Base-by-base conservation (phyloP, 2,797 vertebrate species). In the Catharus ustulatus region DNA sequence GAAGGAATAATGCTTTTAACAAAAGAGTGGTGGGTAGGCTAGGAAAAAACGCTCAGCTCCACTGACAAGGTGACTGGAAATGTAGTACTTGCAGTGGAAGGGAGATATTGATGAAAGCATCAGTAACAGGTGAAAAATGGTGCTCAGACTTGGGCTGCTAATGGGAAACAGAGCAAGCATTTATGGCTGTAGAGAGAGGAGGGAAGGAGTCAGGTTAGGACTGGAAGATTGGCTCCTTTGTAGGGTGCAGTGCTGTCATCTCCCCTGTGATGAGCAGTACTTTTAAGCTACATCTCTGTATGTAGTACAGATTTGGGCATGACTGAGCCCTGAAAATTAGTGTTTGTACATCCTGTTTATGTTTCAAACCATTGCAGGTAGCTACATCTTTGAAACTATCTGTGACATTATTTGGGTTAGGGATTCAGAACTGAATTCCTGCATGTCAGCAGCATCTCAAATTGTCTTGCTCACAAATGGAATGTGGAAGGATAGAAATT, bases 1-100 rank as follows among this genome's bases (percentile, higher is more conserved):
- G 73, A 89, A 69, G 63, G 68, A 87, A 95, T 82, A 81, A 85
- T 76, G 87, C 90, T 88, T 92, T 88, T 73, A 87, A 91, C 83
- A 76, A 83, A 87, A 82, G 42, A 36, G 46, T 74, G 66, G 81
- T 84, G 76, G 51, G 43, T 55, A 83, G 76, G 48, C 59, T 32
- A 58, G 68, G 27, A 30, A 73, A 80, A 71, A 91, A 24, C 18
- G 22, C 40, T 68, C 61, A 17, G 52, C 38, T 77, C 43, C 40
- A 20, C 57, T 91, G 94, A 68, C 90, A 92, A 59, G 55, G 64
- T 66, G 68, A 48, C 84, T 91, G 68, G 78, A 81, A 94, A 80
- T 58, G 73, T 36, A 63, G 52, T 59, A 36, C 75, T 81, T 81
- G 72, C 30, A 66, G 72, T 19, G 36, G 80, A 77, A 91, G 71